phyloP scores from a whole-genome alignment of 2,797 vertebrate genomes.

The Lagorchestes hirsutus region DNA sequence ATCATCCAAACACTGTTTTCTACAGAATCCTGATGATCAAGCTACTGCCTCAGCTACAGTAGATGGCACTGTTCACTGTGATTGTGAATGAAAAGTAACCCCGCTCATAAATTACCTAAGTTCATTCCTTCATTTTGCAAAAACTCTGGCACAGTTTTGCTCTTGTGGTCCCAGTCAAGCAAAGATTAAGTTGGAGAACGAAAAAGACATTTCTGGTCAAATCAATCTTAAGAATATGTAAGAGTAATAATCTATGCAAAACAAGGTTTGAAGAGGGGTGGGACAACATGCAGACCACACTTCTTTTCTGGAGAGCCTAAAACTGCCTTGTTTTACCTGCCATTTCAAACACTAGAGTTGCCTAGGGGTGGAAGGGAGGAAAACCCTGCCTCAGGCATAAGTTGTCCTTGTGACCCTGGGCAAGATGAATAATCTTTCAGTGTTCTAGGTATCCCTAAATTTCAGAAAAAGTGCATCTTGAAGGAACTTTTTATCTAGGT shows the following conservation, averaged over 20 bases:
- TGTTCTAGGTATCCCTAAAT: not conserved
- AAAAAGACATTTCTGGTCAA: not conserved
- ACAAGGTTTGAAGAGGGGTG: not conserved
- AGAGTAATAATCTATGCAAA: not conserved
- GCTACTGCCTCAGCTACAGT: not conserved
- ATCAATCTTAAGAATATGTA: not conserved
- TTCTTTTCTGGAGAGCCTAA: not conserved
- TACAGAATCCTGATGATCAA: not conserved
- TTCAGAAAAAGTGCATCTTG: not conserved
- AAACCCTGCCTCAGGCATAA: not conserved
- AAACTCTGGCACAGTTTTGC: no score
- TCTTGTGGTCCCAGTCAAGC: not conserved
- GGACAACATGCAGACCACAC: not conserved
- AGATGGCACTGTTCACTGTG: not conserved
- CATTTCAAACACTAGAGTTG: not conserved
- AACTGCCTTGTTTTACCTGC: not conserved
- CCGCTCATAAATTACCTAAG: not conserved
- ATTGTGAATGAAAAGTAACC: not conserved
- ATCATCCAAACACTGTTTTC: not conserved
- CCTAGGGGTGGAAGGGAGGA: not conserved
- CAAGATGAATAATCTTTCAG: not conserved
- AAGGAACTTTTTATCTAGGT: not conserved
- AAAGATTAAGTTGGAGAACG: not conserved
- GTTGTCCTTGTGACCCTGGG: not conserved
- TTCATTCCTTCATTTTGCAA: not conserved